Percentiles rank a stretch among this genome's conserved stretches.
Evolutionary conservation across 2,797 vertebrate genomes (phyloP).

Genomic region (Clarias fuscus): DNA sequence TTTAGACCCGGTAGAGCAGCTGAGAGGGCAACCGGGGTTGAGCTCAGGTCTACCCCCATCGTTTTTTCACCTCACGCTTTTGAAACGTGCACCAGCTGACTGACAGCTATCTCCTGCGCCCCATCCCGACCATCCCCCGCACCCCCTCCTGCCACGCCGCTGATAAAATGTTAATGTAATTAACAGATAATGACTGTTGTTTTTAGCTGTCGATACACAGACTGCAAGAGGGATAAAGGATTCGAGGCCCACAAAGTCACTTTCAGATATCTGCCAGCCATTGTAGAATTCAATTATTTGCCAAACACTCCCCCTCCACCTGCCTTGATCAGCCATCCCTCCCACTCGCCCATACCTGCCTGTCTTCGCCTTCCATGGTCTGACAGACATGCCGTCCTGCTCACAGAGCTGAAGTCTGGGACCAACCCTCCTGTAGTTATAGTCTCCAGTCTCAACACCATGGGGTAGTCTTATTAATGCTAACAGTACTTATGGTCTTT

Average conservation of each 20-base stretch:
- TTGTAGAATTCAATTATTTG: conserved; percentile 83
- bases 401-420: conserved; percentile 51
- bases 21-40: conserved; percentile 41
- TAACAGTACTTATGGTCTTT: conserved; percentile 61
- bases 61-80: conserved; percentile 25
- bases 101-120: conserved; percentile 80
- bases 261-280: conserved; percentile 84
- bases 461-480: conserved; percentile 56
- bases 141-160: conserved; percentile 57
- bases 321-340: conserved; percentile 40
- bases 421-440: background rate
- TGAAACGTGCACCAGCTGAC: conserved; percentile 64
- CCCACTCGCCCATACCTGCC: conserved; percentile 62
- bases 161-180: conserved; percentile 90
- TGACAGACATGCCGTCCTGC: conserved; percentile 56
- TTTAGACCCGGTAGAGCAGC: conserved; percentile 63
- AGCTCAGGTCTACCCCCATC: conserved; percentile 21
- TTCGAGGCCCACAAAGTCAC: conserved; percentile 80
- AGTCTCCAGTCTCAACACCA: conserved; percentile 15
- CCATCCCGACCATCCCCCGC: conserved; percentile 56
- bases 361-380: conserved; percentile 54
- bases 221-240: conserved; percentile 78
- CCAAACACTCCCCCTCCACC: conserved; percentile 62
- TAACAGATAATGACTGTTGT: conserved; percentile 88
- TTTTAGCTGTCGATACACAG: conserved; percentile 83